phyloP scores from a whole-genome alignment of 2,797 vertebrate genomes.

The Sparidentex hasta region DNA sequence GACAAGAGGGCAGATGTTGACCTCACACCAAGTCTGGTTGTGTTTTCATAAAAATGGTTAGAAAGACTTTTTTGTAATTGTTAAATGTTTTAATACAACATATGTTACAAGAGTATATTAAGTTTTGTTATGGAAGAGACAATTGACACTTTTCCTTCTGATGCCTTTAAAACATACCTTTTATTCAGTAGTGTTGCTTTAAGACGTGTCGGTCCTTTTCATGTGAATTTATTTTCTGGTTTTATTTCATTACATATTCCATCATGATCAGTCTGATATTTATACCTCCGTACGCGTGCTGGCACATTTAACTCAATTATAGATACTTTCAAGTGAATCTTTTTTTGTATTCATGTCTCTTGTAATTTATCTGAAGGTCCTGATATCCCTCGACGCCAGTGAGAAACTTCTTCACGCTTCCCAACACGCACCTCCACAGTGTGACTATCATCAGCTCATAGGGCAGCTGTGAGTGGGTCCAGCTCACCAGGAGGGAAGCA shows the following conservation, averaged over 20 bases:
- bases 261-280: neutral
- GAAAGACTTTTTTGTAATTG: neutral
- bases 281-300: neutral
- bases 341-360: neutral
- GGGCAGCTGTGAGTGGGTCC: constrained; percentile 46
- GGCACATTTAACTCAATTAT: neutral
- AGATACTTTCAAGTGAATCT: neutral
- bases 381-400: constrained; percentile 76
- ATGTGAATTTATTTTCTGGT: neutral
- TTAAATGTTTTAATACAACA: neutral
- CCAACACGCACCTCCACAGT: constrained; percentile 55
- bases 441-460: constrained; percentile 76
- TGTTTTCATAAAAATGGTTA: neutral
- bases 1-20: neutral
- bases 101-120: neutral
- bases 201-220: neutral
- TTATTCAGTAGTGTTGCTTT: neutral
- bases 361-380: constrained; percentile 67
- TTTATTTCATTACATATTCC: neutral
- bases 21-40: neutral
- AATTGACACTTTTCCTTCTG: neutral
- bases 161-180: neutral
- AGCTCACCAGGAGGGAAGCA: neutral
- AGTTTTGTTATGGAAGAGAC: neutral
- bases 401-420: constrained; percentile 73